Percentiles rank a stretch among this genome's conserved stretches.
Evolutionary conservation across 2,888 invertebrate species (phyloP).

Genomic region (Clunio marinus): DNA sequence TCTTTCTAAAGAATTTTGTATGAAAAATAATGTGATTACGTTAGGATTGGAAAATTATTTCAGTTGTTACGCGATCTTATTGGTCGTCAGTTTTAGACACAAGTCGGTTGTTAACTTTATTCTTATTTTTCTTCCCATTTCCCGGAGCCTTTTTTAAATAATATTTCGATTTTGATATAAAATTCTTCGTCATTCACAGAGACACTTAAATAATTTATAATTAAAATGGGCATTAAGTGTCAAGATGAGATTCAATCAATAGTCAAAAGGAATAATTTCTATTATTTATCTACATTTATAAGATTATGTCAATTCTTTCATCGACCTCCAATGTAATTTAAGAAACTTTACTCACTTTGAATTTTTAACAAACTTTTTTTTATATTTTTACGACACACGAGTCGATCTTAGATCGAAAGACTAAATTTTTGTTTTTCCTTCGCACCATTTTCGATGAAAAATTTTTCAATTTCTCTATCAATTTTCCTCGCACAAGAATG

Average conservation of each 20-base stretch:
- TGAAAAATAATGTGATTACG: slow-evolving; percentile 24
- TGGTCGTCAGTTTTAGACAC: background rate
- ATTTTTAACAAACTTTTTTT: background rate
- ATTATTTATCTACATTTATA: background rate
- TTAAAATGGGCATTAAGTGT: background rate
- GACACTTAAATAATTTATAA: too few species aligned
- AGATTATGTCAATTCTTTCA: slow-evolving; percentile 3
- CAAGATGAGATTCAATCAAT: background rate
- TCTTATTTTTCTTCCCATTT: too few species aligned
- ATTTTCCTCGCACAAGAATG: slow-evolving; percentile 8
- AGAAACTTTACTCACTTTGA: background rate
- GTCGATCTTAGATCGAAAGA: background rate
- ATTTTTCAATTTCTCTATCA: background rate
- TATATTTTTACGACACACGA: background rate
- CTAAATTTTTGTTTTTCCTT: background rate
- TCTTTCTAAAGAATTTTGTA: background rate
- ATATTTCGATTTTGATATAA: too few species aligned
- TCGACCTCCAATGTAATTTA: background rate
- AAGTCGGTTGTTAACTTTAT: background rate
- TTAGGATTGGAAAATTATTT: background rate
- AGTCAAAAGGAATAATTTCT: background rate
- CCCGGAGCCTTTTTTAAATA: too few species aligned
- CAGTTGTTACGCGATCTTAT: background rate
- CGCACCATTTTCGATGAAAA: background rate
- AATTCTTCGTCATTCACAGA: too few species aligned